Evolutionary conservation across 2,888 invertebrate genomes (phyloP).

Genomic region (Ametastegia equiseti): DNA sequence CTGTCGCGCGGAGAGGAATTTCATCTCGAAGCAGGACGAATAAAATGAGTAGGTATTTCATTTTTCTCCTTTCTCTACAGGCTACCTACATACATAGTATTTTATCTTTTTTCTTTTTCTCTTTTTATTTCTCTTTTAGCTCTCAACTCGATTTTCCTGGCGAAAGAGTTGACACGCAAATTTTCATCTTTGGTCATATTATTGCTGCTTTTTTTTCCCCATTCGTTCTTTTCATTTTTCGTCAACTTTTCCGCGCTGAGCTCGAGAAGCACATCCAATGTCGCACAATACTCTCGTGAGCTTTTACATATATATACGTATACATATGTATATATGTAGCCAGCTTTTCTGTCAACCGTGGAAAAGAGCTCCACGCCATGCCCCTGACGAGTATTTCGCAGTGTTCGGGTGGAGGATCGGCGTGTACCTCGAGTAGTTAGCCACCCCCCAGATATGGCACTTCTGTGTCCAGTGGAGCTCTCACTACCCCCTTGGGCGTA

Average conservation of each 20-base stretch:
- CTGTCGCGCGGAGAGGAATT: neutral
- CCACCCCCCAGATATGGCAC: constrained; percentile 61
- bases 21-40: neutral
- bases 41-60: constrained; percentile 17
- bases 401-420: constrained; percentile 9
- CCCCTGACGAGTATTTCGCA: constrained; percentile 5
- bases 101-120: neutral
- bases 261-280: neutral
- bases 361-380: neutral
- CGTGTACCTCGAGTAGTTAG: constrained; percentile 37
- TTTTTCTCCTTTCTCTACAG: neutral
- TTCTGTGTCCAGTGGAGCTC: constrained; percentile 66
- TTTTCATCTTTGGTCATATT: neutral
- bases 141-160: neutral
- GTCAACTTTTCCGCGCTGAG: neutral
- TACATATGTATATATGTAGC: too few species aligned
- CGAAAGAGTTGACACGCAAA: constrained; percentile 4
- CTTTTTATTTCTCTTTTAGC: neutral
- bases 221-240: neutral
- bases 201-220: neutral
- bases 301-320: too few species aligned
- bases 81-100: too few species aligned
- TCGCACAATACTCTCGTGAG: constrained; percentile 1
- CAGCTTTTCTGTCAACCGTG: neutral
- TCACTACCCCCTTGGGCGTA: constrained; percentile 66